A percentile compares a stretch with the other conserved stretches of the same genome.
Conservation (phyloP, 2,797 vertebrate genomes). For the Steatocranus sp. region DNA sequence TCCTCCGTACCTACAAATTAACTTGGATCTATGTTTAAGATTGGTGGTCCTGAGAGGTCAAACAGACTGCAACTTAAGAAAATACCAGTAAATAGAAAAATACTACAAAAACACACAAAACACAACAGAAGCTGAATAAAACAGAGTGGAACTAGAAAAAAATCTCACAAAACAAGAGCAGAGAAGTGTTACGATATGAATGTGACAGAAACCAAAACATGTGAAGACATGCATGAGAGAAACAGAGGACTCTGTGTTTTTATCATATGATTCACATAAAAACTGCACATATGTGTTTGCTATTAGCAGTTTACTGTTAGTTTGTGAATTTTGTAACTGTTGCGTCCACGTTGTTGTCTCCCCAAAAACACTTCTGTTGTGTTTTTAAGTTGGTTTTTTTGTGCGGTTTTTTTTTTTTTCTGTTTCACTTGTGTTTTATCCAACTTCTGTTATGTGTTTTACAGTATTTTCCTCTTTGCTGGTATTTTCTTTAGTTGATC, state of each 20-base stretch:
- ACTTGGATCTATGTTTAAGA: not conserved
- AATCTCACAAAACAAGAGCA: not conserved
- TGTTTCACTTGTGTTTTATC: not conserved
- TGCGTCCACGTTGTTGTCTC: not conserved
- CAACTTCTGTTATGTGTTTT: not conserved
- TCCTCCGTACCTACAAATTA: not conserved
- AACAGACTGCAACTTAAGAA: not conserved
- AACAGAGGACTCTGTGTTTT: not conserved
- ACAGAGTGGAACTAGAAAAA: not conserved
- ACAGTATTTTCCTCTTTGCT: not conserved
- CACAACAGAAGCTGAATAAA: not conserved
- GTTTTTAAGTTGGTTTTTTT: not conserved
- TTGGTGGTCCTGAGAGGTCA: not conserved
- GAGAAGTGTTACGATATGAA: not conserved
- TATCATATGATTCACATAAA: not conserved
- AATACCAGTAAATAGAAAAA: not conserved
- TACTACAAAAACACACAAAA: not conserved
- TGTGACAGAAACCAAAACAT: not conserved
- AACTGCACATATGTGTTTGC: not conserved
- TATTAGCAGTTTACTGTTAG: not conserved
- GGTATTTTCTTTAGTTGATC: not conserved
- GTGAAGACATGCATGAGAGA: not conserved
- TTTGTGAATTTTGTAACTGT: not conserved
- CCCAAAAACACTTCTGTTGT: not conserved
- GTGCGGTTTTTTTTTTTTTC: accelerated